A percentile compares a stretch with the other conserved stretches of the same genome.
These are phyloP conservation scores for Cephus spinipes DNA, from an alignment of 2,888 invertebrate species.

Conservation along the genomic window DNA sequence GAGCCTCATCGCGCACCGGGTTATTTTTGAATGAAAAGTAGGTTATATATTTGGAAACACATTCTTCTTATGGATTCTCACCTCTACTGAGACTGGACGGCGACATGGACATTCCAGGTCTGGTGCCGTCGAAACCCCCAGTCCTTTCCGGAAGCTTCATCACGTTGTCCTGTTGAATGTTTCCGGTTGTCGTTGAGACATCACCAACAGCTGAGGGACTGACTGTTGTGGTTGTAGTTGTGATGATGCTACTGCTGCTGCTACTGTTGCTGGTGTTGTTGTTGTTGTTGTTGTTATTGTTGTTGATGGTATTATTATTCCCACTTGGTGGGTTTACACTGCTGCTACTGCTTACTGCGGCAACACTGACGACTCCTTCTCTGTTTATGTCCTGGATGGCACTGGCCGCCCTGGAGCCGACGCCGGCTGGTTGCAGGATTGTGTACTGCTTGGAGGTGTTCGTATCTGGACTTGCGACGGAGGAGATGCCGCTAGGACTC, in stretches of 20 bases:
- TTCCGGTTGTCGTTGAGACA: conserved; percentile 48
- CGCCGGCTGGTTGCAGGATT: conserved; percentile 85
- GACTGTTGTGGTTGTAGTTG: conserved; percentile 35
- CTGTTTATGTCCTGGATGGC: conserved; percentile 83
- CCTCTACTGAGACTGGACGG: conserved; percentile 84
- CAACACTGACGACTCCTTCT: conserved; percentile 74
- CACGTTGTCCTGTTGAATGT: conserved; percentile 46
- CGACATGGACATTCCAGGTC: conserved; percentile 71
- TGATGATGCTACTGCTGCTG: conserved; percentile 55
- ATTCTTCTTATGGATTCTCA: conserved; percentile 65
- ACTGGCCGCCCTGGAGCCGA: conserved; percentile 84
- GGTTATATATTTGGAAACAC: not conserved
- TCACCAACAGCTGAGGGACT: conserved; percentile 50
- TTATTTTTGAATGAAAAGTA: not conserved
- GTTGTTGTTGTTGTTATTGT: conserved; percentile 59
- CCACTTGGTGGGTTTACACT: conserved; percentile 27
- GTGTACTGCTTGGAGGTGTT: conserved; percentile 84
- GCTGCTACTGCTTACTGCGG: conserved; percentile 68
- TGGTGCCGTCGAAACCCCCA: conserved; percentile 53
- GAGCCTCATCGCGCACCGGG: not conserved
- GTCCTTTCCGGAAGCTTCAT: conserved; percentile 58
- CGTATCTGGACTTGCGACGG: conserved; percentile 67
- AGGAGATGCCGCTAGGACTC: conserved; percentile 51
- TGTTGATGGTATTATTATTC: conserved; percentile 44
- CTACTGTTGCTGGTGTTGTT: conserved; percentile 62